A percentile compares a stretch with the other conserved stretches of the same genome.
Evolutionary conservation across 2,888 invertebrate genomes (phyloP).

Genomic region (Agrotis clavis): DNA sequence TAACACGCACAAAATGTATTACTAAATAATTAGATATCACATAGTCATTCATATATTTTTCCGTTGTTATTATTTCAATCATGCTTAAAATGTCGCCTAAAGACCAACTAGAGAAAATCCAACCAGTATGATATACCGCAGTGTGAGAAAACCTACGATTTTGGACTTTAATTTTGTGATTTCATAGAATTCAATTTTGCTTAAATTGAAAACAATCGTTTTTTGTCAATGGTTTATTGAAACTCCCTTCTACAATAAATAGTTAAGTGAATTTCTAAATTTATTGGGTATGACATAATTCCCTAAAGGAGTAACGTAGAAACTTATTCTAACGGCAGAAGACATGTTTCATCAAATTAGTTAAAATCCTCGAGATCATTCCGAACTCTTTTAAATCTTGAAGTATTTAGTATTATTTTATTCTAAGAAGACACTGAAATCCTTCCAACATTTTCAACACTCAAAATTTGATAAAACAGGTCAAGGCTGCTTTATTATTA

Average conservation of each 20-base stretch:
- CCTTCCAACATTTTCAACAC: neutral
- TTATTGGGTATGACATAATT: conserved; percentile 88
- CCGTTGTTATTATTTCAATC: conserved; percentile 61
- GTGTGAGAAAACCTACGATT: conserved; percentile 83
- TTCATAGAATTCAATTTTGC: conserved; percentile 87
- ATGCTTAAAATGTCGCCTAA: conserved; percentile 83
- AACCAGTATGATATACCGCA: conserved; percentile 74
- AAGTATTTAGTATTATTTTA: neutral
- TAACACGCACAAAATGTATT: conserved; percentile 63
- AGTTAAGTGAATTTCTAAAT: conserved; percentile 87
- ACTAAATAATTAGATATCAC: conserved; percentile 59
- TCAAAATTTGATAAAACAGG: conserved; percentile 60
- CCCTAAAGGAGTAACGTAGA: conserved; percentile 81
- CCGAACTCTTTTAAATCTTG: neutral
- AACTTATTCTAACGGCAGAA: conserved; percentile 65
- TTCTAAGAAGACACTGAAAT: conserved; percentile 15
- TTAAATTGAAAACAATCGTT: conserved; percentile 84
- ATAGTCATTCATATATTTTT: conserved; percentile 52
- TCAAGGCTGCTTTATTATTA: conserved; percentile 41
- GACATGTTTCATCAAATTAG: conserved; percentile 60
- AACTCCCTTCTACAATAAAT: conserved; percentile 79
- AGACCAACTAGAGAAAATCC: conserved; percentile 87
- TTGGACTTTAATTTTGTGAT: conserved; percentile 78
- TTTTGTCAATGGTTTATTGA: conserved; percentile 77
- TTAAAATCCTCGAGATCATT: conserved; percentile 48